Percentiles rank a stretch among this genome's conserved stretches.
Conservation (phyloP, 2,113 vertebrate genomes). For the Stomatorhinus ivindoensis region DNA sequence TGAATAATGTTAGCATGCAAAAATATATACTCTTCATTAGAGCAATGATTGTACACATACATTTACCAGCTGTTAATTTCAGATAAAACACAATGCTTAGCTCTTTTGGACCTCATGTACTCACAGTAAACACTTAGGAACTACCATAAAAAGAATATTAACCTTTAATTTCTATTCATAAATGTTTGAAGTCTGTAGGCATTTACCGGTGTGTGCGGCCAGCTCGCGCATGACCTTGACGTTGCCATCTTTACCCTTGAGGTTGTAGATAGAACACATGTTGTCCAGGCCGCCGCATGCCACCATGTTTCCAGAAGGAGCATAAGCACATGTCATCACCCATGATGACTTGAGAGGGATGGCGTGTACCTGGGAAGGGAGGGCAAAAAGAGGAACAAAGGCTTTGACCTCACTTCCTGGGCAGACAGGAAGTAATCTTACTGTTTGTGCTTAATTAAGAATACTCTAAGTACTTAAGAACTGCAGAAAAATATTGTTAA, state of each 20-base stretch:
- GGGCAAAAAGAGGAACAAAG: neutral
- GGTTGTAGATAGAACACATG: slow-evolving; percentile 97
- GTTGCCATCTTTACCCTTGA: slow-evolving; percentile 86
- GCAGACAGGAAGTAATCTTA: neutral
- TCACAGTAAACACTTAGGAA: neutral
- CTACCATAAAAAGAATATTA: neutral
- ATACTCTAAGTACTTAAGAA: neutral
- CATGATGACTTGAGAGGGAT: slow-evolving; percentile 95
- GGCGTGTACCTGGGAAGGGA: slow-evolving; percentile 73
- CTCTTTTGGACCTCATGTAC: neutral
- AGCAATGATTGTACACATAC: neutral
- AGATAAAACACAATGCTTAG: neutral
- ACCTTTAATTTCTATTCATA: neutral
- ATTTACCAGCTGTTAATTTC: neutral
- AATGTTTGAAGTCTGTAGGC: neutral
- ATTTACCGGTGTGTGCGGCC: slow-evolving; percentile 79
- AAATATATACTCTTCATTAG: neutral
- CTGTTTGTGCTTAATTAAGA: neutral
- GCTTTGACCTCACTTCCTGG: neutral
- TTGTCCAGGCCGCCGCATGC: slow-evolving; percentile 96
- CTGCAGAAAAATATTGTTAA: neutral
- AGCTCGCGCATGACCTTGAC: slow-evolving; percentile 96
- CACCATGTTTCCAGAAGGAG: slow-evolving; percentile 92
- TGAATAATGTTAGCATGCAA: neutral
- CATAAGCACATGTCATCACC: slow-evolving; percentile 98